Conservation (phyloP, 2,888 invertebrate genomes). For the Macropis europaea region DNA sequence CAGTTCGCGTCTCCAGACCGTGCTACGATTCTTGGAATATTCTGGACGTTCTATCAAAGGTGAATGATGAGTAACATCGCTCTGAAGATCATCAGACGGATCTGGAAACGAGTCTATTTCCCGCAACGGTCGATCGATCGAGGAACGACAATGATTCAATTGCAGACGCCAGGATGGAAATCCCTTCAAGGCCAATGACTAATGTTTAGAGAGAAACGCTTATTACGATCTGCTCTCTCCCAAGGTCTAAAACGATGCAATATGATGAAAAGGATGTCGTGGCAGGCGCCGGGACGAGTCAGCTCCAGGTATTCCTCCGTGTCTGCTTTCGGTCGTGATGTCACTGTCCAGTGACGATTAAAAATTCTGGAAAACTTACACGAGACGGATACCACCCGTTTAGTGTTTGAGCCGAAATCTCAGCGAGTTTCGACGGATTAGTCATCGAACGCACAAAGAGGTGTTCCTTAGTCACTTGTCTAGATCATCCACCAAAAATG, state of each 20-base stretch:
- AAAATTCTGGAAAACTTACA: conserved; percentile 28
- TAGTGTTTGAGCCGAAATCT: not conserved
- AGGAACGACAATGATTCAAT: conserved; percentile 38
- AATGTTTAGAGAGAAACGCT: conserved; percentile 60
- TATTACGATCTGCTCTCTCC: conserved; percentile 32
- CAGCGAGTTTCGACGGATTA: conserved; percentile 18
- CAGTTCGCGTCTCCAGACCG: no score
- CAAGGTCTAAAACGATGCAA: conserved; percentile 41
- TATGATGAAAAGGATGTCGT: conserved; percentile 20
- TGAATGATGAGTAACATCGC: no score
- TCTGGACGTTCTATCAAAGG: no score
- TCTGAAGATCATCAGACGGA: no score
- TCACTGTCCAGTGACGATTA: conserved; percentile 9
- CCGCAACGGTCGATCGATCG: not conserved
- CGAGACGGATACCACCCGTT: not conserved
- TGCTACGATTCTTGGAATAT: no score
- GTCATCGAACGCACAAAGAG: conserved; percentile 12
- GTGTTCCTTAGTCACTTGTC: conserved; percentile 11
- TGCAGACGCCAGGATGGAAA: conserved; percentile 49
- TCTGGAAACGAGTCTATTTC: no score
- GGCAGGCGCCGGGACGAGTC: conserved; percentile 23
- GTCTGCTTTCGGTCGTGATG: conserved; percentile 27
- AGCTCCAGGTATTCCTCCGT: conserved; percentile 23
- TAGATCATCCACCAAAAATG: conserved; percentile 11
- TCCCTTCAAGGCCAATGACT: conserved; percentile 62